Percentiles rank a stretch among this genome's conserved stretches.
phyloP scores from a whole-genome alignment of 2,888 invertebrate species.

The Nysson spinosus region DNA sequence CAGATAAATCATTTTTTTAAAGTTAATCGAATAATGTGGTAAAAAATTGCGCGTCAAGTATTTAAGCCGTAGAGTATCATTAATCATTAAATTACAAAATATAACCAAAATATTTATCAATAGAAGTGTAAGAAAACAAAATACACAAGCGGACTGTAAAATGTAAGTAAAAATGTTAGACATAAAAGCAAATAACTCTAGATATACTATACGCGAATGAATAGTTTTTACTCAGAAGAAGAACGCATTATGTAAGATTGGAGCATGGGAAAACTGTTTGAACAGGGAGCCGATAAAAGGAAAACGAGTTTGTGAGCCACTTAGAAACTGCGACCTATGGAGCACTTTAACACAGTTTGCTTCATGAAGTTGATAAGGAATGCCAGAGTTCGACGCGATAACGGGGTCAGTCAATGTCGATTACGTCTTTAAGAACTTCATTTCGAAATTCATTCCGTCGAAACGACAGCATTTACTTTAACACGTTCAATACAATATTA shows the following conservation, averaged over 20 bases:
- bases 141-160: neutral
- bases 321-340: conserved; percentile 34
- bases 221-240: neutral
- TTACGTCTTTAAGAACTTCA: conserved; percentile 11
- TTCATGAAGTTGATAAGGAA: conserved; percentile 38
- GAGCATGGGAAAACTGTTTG: neutral
- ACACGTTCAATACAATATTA: too few relatives aligned
- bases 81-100: too few relatives aligned
- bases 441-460: neutral
- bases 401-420: conserved; percentile 24
- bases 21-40: too few relatives aligned
- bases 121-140: neutral
- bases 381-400: conserved; percentile 55
- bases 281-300: neutral
- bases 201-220: neutral
- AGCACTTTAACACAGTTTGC: conserved; percentile 5
- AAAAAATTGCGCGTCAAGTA: too few relatives aligned
- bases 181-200: too few relatives aligned
- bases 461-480: neutral
- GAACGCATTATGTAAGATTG: neutral
- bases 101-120: too few relatives aligned
- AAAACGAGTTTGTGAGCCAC: conserved; percentile 4
- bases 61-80: too few relatives aligned
- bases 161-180: neutral
- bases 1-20: too few relatives aligned